Base-by-base conservation (phyloP, 1,140 invertebrate species). In the Listronotus oregonensis region DNA sequence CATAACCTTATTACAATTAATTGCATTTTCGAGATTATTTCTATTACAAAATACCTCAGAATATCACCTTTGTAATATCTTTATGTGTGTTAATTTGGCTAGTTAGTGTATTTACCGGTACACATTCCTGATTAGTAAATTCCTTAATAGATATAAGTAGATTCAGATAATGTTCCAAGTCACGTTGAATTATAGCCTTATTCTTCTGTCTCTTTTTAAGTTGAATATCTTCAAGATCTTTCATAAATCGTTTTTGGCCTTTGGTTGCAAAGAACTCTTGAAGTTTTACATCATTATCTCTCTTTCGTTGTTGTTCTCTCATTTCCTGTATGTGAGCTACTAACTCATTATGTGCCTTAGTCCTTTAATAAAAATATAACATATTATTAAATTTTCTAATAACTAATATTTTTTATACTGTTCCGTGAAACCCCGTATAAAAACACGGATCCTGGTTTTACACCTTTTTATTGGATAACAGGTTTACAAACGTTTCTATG, bases 261-360 rank as follows among this genome's bases (percentile, higher is more conserved):
- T 94, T 94, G 0, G 88, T 85, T 6, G 89, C 87, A 44, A 95
- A 86, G 75, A 95, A 96, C 72, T 92, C 88, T 73, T 92, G 88
- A 7, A 95, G 80, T 71, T 93, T 93, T 72, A 88, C 81, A 73
- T 94, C 91, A 75, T 94, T 90, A 69, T 95, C 92, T 21, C 94
- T 80, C 37, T 90, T 89, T 15, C 92, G 81, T 70, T 93, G 88
- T 31, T 95, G 82, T 72, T 95, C 91, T 46, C 91, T 87, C 82
- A 95, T 93, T 80, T 95, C 92, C n/a, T 64, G 62, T 14, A 67
- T 63, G 42, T 73, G 67, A 21, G 52, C 32, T 0, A 65, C 55
- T 54, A 82, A 77, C 52, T 85, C 83, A 34, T 78, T 80, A 65
- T 85, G 83, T 6, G 84, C 85, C 75, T 86, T 86, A 64, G 92